Conservation (phyloP, 2,888 invertebrate genomes). For the Buathra laborator region DNA sequence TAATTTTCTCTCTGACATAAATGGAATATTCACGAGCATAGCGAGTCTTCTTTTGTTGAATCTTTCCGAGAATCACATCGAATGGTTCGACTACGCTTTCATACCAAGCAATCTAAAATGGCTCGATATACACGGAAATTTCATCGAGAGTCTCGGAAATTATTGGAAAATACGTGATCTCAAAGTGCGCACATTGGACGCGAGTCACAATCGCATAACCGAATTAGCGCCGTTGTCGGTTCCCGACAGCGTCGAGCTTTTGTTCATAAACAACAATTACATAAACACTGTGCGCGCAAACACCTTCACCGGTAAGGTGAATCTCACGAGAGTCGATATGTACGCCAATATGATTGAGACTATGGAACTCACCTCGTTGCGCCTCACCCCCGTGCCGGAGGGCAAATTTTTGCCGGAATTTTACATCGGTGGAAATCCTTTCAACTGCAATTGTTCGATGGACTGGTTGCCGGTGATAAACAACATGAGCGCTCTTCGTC, state of each 20-base stretch:
- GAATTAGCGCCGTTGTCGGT: conserved; percentile 94
- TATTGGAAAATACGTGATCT: conserved; percentile 91
- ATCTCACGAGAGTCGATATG: conserved; percentile 94
- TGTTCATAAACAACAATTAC: conserved; percentile 96
- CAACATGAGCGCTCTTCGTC: conserved; percentile 92
- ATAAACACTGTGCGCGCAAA: conserved; percentile 93
- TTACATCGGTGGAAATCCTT: conserved; percentile 96
- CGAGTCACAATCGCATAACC: conserved; percentile 94
- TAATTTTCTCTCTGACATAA: conserved; percentile 95
- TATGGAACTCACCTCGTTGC: conserved; percentile 92
- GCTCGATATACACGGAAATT: conserved; percentile 96
- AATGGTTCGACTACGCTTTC: conserved; percentile 97
- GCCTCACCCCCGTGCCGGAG: conserved; percentile 90
- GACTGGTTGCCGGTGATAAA: conserved; percentile 97
- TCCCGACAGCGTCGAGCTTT: conserved; percentile 94
- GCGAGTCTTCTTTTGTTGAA: conserved; percentile 95
- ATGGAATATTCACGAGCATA: conserved; percentile 94
- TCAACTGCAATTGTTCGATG: conserved; percentile 98
- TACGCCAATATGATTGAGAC: conserved; percentile 95
- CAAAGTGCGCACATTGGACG: conserved; percentile 93
- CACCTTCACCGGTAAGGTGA: conserved; percentile 94
- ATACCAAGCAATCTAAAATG: conserved; percentile 95
- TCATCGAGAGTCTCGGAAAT: conserved; percentile 94
- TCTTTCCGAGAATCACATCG: conserved; percentile 95
- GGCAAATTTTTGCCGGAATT: conserved; percentile 94